Percentiles rank a stretch among this genome's conserved stretches.
Conservation (phyloP, 2,113 vertebrate species). For the Carettochelys insculpta region DNA sequence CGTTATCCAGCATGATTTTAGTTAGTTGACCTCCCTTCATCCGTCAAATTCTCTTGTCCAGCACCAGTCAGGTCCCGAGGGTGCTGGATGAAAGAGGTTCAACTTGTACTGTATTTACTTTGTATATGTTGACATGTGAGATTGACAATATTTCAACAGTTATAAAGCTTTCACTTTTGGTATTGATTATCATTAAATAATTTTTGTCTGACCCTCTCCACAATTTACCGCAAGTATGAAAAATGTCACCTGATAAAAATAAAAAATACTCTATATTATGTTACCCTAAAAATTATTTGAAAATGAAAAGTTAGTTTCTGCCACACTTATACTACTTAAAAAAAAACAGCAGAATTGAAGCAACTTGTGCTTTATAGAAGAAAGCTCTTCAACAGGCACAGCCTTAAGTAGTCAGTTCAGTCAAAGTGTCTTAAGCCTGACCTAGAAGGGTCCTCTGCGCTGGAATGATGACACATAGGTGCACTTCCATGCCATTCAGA, state of each 20-base stretch:
- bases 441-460: not conserved
- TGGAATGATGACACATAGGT: fast-evolving
- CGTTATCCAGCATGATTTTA: too few species aligned
- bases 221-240: not conserved
- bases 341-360: not conserved
- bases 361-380: not conserved
- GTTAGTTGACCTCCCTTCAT: too few species aligned
- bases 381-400: not conserved
- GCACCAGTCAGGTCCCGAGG: too few species aligned
- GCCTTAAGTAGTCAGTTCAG: not conserved
- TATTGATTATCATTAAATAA: not conserved
- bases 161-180: not conserved
- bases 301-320: not conserved
- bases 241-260: not conserved
- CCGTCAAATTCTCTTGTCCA: too few species aligned
- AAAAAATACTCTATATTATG: not conserved
- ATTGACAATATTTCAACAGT: not conserved
- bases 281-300: not conserved
- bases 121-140: not conserved
- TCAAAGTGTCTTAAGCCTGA: not conserved
- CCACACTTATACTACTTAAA: not conserved
- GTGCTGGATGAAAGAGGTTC: too few species aligned
- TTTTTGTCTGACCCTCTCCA: not conserved
- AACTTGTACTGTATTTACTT: not conserved
- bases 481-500: not conserved